Evolutionary conservation across 2,113 vertebrate species (phyloP), one percentile per base, ranked within the genome.

Genomic region (Nibea coibor): DNA sequence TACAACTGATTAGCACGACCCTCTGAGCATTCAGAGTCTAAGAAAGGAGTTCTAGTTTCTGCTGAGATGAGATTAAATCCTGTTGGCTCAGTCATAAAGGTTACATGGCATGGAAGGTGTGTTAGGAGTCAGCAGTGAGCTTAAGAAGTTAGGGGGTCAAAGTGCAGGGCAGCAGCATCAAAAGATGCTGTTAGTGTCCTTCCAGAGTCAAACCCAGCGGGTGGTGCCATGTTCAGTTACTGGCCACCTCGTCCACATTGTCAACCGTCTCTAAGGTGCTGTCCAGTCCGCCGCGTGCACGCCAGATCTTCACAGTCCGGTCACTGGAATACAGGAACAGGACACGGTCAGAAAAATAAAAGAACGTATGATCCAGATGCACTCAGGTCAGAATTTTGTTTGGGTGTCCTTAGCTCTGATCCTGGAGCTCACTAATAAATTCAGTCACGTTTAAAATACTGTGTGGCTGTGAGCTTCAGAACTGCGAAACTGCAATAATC

Each of bases 261-360:
- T 98, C 97, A 20, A 87, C 93, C 62, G 88, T 35, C 66, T 99
- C 98, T 11, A 93, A 84, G 67, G 73, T 78, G 86, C 94, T 94
- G 9, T 99, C 98, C 67, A 97, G 91, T 31, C 95, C 78, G 19
- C 94, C 95, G 22, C 96, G 95, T 26, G 96, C 95, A 69, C 96
- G 97, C 98, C 98, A 99, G 91, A 99, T 99, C 93, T 97, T 97
- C 92, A 99, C 97, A 1, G 98, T 99, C 45, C 96, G 96, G 89
- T 99, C 98, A 87, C 98, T 99, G 91, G 3, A 91, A 85, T 4
- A 80, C 35, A 72, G 26, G 12, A 57, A 59, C 5, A 71, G 10
- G 24, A 42, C 58, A 42, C 2, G 3, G 50, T 35, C 3, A 53
- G 62, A 39, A 9, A 5, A 9, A 39, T 16, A 8, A 1, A 45